Base-by-base conservation (phyloP, 2,113 vertebrate species). In the Coracopsis vasa region DNA sequence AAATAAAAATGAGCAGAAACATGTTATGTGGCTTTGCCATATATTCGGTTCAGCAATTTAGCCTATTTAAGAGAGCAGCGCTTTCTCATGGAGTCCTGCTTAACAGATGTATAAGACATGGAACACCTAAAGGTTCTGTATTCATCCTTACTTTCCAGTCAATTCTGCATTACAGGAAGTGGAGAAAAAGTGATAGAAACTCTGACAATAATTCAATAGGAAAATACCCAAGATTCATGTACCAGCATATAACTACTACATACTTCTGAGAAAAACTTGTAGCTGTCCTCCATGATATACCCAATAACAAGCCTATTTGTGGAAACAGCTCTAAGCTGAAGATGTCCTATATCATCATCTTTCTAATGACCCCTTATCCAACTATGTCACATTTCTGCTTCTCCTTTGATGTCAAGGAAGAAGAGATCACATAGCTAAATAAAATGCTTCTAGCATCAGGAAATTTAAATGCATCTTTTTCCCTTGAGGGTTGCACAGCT, bases 1-100 rank as follows among this genome's bases (percentile, higher is more conserved):
- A 86, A 86, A 86, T 64, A 91, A 95, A 94, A 95, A 95, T 86
- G 62, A 94, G 44, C 21, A 80, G 64, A 90, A 94, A 62, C 19
- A 88, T 86, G 48, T 56, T 83, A 86, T 15, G 29, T 33, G 41
- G 39, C 44, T 83, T 88, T 78, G 54, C 20, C 77, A 88, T 7
- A 35, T 50, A 64, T 27, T 74, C 50, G 53, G 27, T 31, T 83
- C 33, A 45, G 72, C 77, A 88, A 80, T 70, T 14, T 6, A 75
- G 39, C 6, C 21, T 41, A 16, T 67, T 78, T 70, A 78, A 90
- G 50, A 41, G 16, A 58, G 50, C 7, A 53, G 37, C 14, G 25
- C 58, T 70, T 94, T 67, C 28, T 58, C 60, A 62, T 7, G 10
- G 25, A 66, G 10, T 13, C 53, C 28, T 61, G 8, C 61, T 56